These are phyloP conservation scores for Serilophus lunatus DNA, from an alignment of 2,113 vertebrate species.

Conservation along the genomic window DNA sequence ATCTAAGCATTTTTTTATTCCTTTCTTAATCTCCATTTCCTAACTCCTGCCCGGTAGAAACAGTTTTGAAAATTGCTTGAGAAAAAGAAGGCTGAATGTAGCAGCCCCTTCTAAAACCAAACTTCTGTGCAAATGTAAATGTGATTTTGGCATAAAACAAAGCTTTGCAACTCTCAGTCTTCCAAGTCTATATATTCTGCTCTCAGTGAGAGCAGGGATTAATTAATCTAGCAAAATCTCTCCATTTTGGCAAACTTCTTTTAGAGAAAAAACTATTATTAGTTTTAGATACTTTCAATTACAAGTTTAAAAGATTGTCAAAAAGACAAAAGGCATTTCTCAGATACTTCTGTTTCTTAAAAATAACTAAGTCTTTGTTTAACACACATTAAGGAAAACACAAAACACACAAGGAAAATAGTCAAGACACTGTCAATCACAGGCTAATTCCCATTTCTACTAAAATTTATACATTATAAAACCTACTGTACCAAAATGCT, in stretches of 20 bases:
- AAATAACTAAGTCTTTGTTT: conserved; percentile 49
- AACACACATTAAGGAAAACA: conserved; percentile 12
- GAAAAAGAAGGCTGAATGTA: neutral
- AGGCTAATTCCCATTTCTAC: conserved; percentile 47
- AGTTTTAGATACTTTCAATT: conserved; percentile 48
- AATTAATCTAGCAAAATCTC: conserved; percentile 6
- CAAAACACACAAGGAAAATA: conserved; percentile 34
- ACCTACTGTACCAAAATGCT: conserved; percentile 59
- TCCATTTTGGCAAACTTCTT: neutral
- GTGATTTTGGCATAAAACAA: neutral
- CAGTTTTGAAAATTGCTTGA: neutral
- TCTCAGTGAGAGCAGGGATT: neutral
- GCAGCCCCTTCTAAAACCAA: neutral
- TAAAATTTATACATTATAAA: conserved; percentile 62
- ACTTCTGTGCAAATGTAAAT: neutral
- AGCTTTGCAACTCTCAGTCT: neutral
- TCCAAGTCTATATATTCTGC: neutral
- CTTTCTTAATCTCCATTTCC: neutral
- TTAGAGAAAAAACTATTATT: conserved; percentile 18
- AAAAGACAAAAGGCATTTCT: conserved; percentile 40
- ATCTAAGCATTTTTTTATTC: neutral
- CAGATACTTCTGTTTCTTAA: neutral
- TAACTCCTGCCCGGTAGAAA: neutral
- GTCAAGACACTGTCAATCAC: conserved; percentile 47
- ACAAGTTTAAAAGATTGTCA: conserved; percentile 55